phyloP scores from a whole-genome alignment of 2,797 vertebrate species.

The Tapera naevia region DNA sequence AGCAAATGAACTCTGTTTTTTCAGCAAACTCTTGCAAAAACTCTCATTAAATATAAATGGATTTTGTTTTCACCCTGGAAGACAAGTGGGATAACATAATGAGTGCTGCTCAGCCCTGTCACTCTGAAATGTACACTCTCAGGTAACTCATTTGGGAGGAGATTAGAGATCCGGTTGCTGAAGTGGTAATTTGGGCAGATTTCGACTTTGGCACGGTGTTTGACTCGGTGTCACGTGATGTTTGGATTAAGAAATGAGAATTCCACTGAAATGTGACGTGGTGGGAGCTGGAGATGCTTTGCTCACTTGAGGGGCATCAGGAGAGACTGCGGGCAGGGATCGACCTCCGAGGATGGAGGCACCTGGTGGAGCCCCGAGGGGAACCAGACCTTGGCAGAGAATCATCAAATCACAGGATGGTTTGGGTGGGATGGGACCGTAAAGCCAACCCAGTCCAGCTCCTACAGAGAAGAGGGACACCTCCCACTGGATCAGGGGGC shows the following conservation, averaged over 20 bases:
- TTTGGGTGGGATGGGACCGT: too few relatives aligned
- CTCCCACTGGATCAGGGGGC: too few relatives aligned
- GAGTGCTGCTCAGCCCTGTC: neutral
- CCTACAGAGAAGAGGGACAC: too few relatives aligned
- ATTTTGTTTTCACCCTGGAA: neutral
- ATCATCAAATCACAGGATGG: too few relatives aligned
- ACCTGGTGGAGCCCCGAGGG: too few relatives aligned
- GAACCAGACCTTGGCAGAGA: too few relatives aligned
- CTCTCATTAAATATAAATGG: neutral
- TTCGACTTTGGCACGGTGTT: neutral
- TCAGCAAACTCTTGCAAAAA: neutral
- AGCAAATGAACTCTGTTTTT: neutral
- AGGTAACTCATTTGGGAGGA: neutral
- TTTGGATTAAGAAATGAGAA: neutral
- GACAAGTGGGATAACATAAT: neutral
- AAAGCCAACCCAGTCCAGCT: too few relatives aligned
- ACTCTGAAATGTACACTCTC: neutral
- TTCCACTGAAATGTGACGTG: rapidly evolving
- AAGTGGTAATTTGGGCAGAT: neutral
- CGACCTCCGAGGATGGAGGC: neutral
- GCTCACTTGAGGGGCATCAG: rapidly evolving
- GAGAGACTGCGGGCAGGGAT: neutral
- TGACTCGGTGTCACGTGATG: neutral
- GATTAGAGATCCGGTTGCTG: neutral
- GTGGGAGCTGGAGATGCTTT: neutral